Base-by-base conservation (phyloP, 2,888 invertebrate species). In the Drosophila infuscata region DNA sequence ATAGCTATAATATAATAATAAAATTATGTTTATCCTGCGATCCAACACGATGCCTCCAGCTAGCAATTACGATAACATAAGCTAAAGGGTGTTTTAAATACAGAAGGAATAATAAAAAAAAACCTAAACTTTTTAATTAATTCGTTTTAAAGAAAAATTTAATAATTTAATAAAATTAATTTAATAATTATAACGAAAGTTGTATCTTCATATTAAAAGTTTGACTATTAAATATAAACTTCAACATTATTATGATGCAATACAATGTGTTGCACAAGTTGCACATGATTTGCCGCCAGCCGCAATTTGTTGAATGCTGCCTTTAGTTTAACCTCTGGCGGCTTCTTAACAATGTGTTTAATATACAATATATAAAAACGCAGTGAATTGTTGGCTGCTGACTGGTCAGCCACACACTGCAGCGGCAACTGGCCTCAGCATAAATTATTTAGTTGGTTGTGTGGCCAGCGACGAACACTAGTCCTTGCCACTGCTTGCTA, bases 391-490 rank as follows among this genome's bases (percentile, higher is more conserved):
- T 75, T 70, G 80, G 80, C 80, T 58, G 66, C 63, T 43, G 61
- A 68, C 78, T 78, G 78, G 81, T 76, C 72, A 72, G 71, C 76
- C 78, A 51, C 74, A 77, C 57, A 68, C 72, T 60, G 51, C 64
- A 71, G 60, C 32, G 66, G 71, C 70, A 71, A 64, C 70, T 61
- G 66, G 36, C 51, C 81, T 63, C 59, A 65, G 72, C 78, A 78
- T 80, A 90, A 90, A 90, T 90, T 83, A 87, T 87, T 87, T 90
- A 90, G 78, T 80, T 85, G 77, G 79, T 35, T 79, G 72, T 82
- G 80, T 75, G 83, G 83, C 82, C 80, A 67, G 56, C 63, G 46
- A 48, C 71, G 70, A 70, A 79, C 72, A 73, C 67, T 71, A 77
- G 86, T 71, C 52, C 48, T 33, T 29, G 65, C 41, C 36, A 62